Evolutionary conservation across 2,888 invertebrate species (phyloP), one percentile per base, ranked within the genome.

Genomic region (Cheilosia soror): DNA sequence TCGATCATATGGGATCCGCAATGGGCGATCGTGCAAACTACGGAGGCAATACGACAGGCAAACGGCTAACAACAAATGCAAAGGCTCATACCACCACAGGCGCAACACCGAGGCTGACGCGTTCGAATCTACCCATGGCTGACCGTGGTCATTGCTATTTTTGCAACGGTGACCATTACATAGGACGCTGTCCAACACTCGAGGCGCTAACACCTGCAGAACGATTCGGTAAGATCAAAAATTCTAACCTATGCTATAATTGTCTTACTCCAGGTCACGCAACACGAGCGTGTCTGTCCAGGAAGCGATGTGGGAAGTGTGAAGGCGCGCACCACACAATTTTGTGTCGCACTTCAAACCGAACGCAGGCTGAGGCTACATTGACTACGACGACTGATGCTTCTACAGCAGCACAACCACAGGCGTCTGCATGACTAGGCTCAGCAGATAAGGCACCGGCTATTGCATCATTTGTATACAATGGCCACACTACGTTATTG

Each of bases 401-500:
- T 15, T 20, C 2, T 2, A 5, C 63, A 63, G 13, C 44, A 58
- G 20, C 58, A 9, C 13, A 47, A 47, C 6, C 31, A 47, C 58
- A 58, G 25, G 49, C 37, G 0, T 66, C 53, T 5, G 53, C 71
- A 49, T 75, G 63, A 73, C 63, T 62, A 9, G 62, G 62, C 29
- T 27, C 62, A 44, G 73, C 75, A 6, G 63, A 63, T 42, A 53
- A 73, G 57, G 75, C 65, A 6, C 47, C 68, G 20, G 68, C 68
- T 11, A 29, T 77, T n/a, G 7, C 51, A 60, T 76, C 60, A 1
- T 51, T 76, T 33, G 37, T 68, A 5, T 66, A 76, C 66, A 73
- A 73, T 55, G 44, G 76, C 9, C 76, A 51, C 27, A 60, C 76
- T 2, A 77, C 68, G 31, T 51, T 77, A 62, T 53, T 77, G 53